A percentile compares a stretch with the other conserved stretches of the same genome.
Evolutionary conservation across 2,797 vertebrate species (phyloP).

Genomic region (Myotis planiceps): DNA sequence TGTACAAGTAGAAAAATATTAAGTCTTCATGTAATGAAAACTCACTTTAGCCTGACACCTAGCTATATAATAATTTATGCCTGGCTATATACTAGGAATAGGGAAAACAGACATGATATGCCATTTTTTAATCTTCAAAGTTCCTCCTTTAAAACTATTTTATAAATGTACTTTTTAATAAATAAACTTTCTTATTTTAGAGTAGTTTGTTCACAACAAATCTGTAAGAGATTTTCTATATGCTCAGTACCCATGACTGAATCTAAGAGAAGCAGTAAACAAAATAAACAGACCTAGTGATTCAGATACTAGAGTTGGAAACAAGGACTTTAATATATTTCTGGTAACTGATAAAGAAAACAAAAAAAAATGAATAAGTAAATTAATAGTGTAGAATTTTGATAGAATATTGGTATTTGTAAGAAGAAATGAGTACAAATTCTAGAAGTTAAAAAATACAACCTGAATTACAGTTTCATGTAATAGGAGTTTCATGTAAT

Average conservation of each 20-base stretch:
- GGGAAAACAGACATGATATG: not conserved
- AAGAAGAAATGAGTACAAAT: not conserved
- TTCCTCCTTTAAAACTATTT: not conserved
- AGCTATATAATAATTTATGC: not conserved
- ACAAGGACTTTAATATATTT: not conserved
- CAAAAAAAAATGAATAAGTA: not conserved
- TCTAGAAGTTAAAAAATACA: not conserved
- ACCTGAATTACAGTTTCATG: too few relatives aligned
- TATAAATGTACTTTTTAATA: not conserved
- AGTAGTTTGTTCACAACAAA: not conserved
- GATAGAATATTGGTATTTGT: not conserved
- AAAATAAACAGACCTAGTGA: not conserved
- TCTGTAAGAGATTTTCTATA: not conserved
- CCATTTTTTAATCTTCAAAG: not conserved
- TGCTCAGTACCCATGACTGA: not conserved
- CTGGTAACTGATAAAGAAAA: not conserved
- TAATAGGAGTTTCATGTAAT: not conserved
- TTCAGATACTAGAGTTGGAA: not conserved
- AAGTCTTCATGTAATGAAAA: not conserved
- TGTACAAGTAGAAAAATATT: not conserved
- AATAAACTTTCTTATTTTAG: not conserved
- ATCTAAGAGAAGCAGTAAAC: not conserved
- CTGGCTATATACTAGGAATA: not conserved
- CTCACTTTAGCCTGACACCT: not conserved
- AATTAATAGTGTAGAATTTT: not conserved